Base-by-base conservation (phyloP, 1,140 invertebrate species). In the Brachionus calyciflorus region DNA sequence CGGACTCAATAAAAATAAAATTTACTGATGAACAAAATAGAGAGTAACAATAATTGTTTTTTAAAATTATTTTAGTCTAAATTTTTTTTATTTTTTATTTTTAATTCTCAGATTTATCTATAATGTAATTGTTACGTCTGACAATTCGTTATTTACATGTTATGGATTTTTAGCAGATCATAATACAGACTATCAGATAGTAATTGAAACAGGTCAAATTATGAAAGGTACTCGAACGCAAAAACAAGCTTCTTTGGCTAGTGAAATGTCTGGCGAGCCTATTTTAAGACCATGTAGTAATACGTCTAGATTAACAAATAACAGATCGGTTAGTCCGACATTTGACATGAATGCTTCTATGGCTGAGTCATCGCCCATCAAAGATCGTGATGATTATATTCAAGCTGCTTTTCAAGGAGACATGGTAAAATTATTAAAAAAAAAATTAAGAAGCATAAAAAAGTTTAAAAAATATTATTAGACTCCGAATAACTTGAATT, bases 61-160 rank as follows among this genome's bases (percentile, higher is more conserved):
- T 26, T 7, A 49, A 33, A 26, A 49, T 40, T 30, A 10, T 19
- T 37, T 28, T 46, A 48, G 21, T 33, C 17, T 65, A 5, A 6
- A 44, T 48, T 24, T 19, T 48, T 14, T 17, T 69, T 12, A 30
- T 65, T 48, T 60, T 78, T 79, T 49, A 77, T n/a, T n/a, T n/a
- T n/a, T n/a, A n/a, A n/a, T n/a, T n/a, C n/a, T n/a, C n/a, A 84
- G 82, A 24, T 84, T 83, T 78, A 63, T 51, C 30, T 65, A 84
- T 57, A 46, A 80, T 49, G 79, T 84, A 14, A 82, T 82, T 14
- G 82, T 82, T 9, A 84, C 84, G 41, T 81, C 84, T 19, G 84
- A 85, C 75, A 85, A 85, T 73, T 83, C 84, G 65, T 77, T 85
- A 1, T 65, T 85, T 55, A 84, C 83, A 2, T 84, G 82, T 76